These are phyloP conservation scores for Eubasilissa regina DNA, from an alignment of 1,140 invertebrate genomes.

Conservation along the genomic window DNA sequence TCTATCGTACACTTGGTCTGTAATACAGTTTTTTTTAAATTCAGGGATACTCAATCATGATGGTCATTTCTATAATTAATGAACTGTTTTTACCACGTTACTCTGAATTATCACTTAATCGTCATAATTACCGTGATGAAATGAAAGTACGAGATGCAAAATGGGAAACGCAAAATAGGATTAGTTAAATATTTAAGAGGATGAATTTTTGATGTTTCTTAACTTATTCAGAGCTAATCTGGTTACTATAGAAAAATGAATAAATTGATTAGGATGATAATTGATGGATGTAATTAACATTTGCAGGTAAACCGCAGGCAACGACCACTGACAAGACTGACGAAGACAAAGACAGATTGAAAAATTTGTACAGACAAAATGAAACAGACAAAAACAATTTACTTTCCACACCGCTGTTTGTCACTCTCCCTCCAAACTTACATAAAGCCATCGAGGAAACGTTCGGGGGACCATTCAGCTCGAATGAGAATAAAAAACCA, in stretches of 20 bases:
- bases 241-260: not conserved
- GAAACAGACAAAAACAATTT: constrained; percentile 56
- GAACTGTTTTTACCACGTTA: too few species aligned
- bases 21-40: too few species aligned
- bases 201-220: too few species aligned
- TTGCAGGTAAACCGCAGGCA: constrained; percentile 55
- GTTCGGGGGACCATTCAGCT: constrained; percentile 32
- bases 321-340: constrained; percentile 40
- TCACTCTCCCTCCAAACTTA: constrained; percentile 57
- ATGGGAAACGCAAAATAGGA: too few species aligned
- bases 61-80: too few species aligned
- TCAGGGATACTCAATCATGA: too few species aligned
- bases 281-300: constrained; percentile 43
- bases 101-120: too few species aligned
- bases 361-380: constrained; percentile 53
- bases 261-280: not conserved
- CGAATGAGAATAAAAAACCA: constrained; percentile 46
- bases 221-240: too few species aligned
- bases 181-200: too few species aligned
- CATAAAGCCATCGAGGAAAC: constrained; percentile 56
- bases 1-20: too few species aligned
- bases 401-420: constrained; percentile 53
- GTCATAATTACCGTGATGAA: too few species aligned
- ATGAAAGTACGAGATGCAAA: too few species aligned
- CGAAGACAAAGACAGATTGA: constrained; percentile 51